Base-by-base conservation (phyloP, 2,113 vertebrate genomes). In the Fregata magnificens region DNA sequence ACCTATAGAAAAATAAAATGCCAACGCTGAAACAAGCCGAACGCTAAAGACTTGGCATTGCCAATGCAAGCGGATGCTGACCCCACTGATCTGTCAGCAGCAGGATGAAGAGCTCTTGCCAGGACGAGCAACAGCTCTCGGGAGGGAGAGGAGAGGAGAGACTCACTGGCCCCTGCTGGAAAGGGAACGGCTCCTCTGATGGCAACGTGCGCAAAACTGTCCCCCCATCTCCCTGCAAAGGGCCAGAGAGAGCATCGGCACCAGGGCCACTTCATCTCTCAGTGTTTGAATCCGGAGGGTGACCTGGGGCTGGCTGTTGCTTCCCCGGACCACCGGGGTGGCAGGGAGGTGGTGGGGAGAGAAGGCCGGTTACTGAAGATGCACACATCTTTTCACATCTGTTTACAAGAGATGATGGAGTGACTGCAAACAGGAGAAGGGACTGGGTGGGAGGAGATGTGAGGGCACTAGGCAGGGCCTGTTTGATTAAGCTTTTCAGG, bases 401-500 rank as follows among this genome's bases (percentile, higher is more conserved):
- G 11, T 69, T 82, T 78, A 71, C 77, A 38, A 65, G 69, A 61
- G 70, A 44, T 20, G 84, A 70, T 32, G 52, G 36, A 76, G 28
- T 32, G 52, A 81, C 90, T 83, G 91, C 71, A 87, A 72, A 95
- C 67, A 81, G 73, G 67, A 38, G 40, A 55, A 92, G 63, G 78
- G 55, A 32, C 53, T 28, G 49, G 10, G 71, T 66, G 55, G 80
- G 82, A 87, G 82, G 71, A 78, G 61, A 71, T 17, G 36, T 34
- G 92, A 84, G 78, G 72, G 63, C 67, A 36, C 63, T 6, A 83
- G 65, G 84, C 79, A 83, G 70, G 38, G 70, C 86, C 45, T 14
- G 3, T 63, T 49, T 94, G 93, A 95, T 95, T 88, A 78, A 91
- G 85, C 74, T 65, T 90, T 90, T 38, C 83, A 93, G 82, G 71